Evolutionary conservation across 2,797 vertebrate genomes (phyloP), one percentile per base, ranked within the genome.

Genomic region (Catostomus latipinnis): DNA sequence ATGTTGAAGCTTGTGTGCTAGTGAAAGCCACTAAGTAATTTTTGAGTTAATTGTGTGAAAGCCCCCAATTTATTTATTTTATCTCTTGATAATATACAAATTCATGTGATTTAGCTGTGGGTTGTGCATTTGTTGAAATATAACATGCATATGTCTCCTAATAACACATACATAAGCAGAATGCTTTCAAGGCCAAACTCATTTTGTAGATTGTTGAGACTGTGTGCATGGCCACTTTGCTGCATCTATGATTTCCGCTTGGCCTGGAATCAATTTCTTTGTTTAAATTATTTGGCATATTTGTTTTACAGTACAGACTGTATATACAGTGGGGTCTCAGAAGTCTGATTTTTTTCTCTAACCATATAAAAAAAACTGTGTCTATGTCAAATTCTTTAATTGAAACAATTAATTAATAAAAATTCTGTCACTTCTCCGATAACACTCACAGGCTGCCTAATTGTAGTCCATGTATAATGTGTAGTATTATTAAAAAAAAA

Each of bases 261-360:
- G 54, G 70, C 58, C 54, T 66, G 34, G 57, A 61, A 80, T 80
- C 50, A 46, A 0, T 83, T 18, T 74, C 71, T 68, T 72, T 80
- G 50, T 12, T 54, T 18, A 71, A 57, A 49, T 22, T 16, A 16
- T 50, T 50, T 8, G 34, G 14, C 22, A 22, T 53, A 46, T 16
- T 13, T 60, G 45, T 50, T 61, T 48, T 13, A 34, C 34, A 34
- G 4, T 34, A 22, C 22, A 18, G 16, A 18, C 16, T 18, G 16
- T 18, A 18, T 18, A 9, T 71, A 70, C 1, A n/a, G 52, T n/a
- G 8, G 14, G 6, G 12, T 22, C 10, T 22, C 6, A 45, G 5
- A 12, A 5, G 4, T 5, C 14, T 52, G 18, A 18, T 18, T 18
- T 18, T 18, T 18, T 18, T 18, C 16, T 18, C 16, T 18, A 18